Evolutionary conservation across 2,888 invertebrate genomes (phyloP).

Genomic region (Agonopterix subpropinquella): DNA sequence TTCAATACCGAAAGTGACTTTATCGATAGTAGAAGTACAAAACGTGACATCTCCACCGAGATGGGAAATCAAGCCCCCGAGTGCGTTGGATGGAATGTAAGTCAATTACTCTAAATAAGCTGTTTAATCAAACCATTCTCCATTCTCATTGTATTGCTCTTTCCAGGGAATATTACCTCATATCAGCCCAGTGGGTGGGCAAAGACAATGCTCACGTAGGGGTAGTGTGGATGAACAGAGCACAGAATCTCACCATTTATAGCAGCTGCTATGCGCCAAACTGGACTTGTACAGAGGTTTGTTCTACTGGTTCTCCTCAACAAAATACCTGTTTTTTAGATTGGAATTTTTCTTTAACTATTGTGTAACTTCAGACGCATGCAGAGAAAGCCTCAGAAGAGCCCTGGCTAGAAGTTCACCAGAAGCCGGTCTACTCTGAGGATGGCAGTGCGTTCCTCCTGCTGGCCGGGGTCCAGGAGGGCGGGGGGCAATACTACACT

Average conservation of each 20-base stretch:
- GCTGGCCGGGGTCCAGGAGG: constrained; percentile 88
- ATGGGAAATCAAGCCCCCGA: constrained; percentile 83
- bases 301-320: not conserved
- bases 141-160: not conserved
- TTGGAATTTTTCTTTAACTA: not conserved
- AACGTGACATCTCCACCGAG: constrained; percentile 79
- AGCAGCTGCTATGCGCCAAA: constrained; percentile 89
- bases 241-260: constrained; percentile 93
- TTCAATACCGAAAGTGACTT: constrained; percentile 87
- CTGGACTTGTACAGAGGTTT: constrained; percentile 88
- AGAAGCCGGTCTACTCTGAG: constrained; percentile 88
- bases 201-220: constrained; percentile 85
- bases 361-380: constrained; percentile 77
- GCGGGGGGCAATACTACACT: constrained; percentile 88
- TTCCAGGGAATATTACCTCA: constrained; percentile 92
- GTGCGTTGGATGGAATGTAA: constrained; percentile 86
- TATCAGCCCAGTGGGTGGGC: constrained; percentile 93
- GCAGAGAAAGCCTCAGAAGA: constrained; percentile 89
- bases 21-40: constrained; percentile 87
- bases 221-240: constrained; percentile 94
- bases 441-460: constrained; percentile 90
- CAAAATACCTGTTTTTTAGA: not conserved
- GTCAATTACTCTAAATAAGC: constrained; percentile 45
- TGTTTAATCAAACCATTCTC: not conserved
- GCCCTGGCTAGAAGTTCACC: constrained; percentile 90